These are phyloP conservation scores for Crocidura indochinensis DNA, from an alignment of 2,797 vertebrate species.

Conservation along the genomic window DNA sequence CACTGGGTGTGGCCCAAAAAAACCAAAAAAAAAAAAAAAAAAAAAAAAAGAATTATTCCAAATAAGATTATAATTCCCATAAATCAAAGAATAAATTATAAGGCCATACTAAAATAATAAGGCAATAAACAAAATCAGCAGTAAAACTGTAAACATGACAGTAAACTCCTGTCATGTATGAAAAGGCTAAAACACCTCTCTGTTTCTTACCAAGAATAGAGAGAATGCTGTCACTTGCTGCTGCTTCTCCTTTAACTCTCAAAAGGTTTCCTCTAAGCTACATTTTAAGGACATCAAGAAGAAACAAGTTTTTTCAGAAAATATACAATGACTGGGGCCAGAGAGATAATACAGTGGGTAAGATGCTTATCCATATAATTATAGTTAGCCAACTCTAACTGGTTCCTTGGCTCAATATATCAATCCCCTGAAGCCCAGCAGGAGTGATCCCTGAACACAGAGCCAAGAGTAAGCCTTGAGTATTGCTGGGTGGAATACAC, in stretches of 20 bases:
- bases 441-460: too few relatives aligned
- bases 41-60: too few relatives aligned
- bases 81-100: slow-evolving; percentile 23
- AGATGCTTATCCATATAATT: too few relatives aligned
- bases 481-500: too few relatives aligned
- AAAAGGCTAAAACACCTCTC: slow-evolving; percentile 23
- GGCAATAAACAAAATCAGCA: background rate
- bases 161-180: background rate
- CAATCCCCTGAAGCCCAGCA: too few relatives aligned
- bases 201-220: background rate
- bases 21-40: too few relatives aligned
- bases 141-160: background rate
- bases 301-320: background rate
- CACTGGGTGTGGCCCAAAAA: too few relatives aligned
- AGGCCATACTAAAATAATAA: slow-evolving; percentile 20
- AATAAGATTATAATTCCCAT: background rate
- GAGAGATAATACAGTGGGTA: too few relatives aligned
- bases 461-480: too few relatives aligned
- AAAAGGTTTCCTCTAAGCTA: background rate
- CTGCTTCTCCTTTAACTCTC: slow-evolving; percentile 14
- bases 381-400: too few relatives aligned
- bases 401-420: too few relatives aligned
- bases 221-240: slow-evolving; percentile 34
- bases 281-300: background rate
- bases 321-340: too few relatives aligned